Evolutionary conservation across 2,888 invertebrate species (phyloP).

Genomic region (Tipula helvola): DNA sequence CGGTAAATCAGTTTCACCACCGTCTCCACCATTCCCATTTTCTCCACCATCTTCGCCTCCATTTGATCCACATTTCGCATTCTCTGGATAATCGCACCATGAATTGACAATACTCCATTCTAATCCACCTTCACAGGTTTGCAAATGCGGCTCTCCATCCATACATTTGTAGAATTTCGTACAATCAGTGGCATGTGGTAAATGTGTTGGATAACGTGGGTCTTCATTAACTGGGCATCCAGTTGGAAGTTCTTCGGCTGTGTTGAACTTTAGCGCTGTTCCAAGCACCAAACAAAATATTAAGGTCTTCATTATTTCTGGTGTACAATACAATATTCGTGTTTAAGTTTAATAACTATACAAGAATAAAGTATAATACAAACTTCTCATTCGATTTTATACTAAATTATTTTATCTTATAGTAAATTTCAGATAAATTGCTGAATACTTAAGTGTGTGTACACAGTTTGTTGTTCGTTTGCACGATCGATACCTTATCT

Average conservation of each 20-base stretch:
- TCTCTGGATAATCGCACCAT: conserved; percentile 9
- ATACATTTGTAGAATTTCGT: conserved; percentile 14
- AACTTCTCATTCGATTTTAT: not conserved
- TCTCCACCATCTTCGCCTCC: not conserved
- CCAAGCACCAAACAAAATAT: not conserved
- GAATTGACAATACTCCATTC: conserved; percentile 11
- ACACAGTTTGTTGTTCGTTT: not conserved
- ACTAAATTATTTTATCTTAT: not conserved
- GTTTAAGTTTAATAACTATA: not conserved
- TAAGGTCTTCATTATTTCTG: not conserved
- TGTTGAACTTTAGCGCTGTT: not conserved
- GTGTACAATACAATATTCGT: not conserved
- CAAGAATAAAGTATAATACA: not conserved
- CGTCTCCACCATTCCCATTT: not conserved
- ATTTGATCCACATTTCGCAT: not conserved
- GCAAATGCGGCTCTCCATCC: conserved; percentile 10
- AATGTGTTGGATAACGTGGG: not conserved
- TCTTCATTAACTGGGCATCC: not conserved
- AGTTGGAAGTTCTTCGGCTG: not conserved
- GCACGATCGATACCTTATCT: not conserved
- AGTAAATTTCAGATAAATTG: not conserved
- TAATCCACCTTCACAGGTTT: conserved; percentile 12
- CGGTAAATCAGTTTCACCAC: not conserved
- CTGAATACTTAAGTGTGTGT: not conserved
- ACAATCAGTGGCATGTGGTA: conserved; percentile 13